Conservation (phyloP, 2,888 invertebrate genomes). For the Piscicola geometra region DNA sequence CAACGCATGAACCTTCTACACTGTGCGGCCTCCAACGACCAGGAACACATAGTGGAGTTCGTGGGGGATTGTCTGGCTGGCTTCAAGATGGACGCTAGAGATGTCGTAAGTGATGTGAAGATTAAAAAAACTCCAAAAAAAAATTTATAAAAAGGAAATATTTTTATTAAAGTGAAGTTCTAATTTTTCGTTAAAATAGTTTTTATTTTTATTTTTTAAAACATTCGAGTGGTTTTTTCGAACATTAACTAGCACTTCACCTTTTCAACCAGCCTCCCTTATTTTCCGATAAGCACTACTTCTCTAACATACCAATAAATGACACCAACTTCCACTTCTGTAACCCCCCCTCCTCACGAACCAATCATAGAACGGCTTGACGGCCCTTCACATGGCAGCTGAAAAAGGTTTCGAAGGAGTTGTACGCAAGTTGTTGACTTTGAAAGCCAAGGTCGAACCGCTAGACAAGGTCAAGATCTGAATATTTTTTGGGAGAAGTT, state of each 20-base stretch:
- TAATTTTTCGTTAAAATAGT: neutral
- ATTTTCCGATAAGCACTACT: no score
- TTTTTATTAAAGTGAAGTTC: no score
- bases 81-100: slow-evolving; percentile 12
- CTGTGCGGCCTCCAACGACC: slow-evolving; percentile 30
- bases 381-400: slow-evolving; percentile 21
- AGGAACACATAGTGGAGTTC: slow-evolving; percentile 27
- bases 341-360: no score
- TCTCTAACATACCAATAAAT: no score
- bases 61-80: slow-evolving; percentile 22
- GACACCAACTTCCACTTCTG: no score
- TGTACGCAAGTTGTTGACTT: neutral
- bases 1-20: slow-evolving; percentile 29
- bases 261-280: neutral
- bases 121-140: no score
- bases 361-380: slow-evolving; percentile 6
- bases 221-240: neutral
- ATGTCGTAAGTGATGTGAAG: neutral
- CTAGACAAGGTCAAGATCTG: slow-evolving; percentile 1
- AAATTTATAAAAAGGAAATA: no score
- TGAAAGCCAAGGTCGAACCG: neutral
- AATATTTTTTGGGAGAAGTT: no score
- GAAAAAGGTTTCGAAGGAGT: neutral
- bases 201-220: neutral
- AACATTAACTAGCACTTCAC: neutral